Conservation (phyloP, 2,113 vertebrate species). For the Toxostoma redivivum region DNA sequence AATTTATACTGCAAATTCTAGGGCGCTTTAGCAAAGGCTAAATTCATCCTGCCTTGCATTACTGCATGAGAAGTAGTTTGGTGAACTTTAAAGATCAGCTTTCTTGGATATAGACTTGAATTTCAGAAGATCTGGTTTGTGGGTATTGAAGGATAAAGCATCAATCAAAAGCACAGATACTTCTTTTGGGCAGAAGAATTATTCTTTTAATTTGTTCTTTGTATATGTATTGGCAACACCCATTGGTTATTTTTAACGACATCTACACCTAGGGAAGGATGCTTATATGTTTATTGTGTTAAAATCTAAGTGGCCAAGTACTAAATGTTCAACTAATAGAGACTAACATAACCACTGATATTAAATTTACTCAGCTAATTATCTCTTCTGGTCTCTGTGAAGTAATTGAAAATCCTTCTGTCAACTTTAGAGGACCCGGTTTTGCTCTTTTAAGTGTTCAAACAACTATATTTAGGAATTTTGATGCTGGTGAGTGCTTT, state of each 20-base stretch:
- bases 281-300: background rate
- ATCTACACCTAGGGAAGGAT: background rate
- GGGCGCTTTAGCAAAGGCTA: background rate
- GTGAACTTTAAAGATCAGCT: background rate
- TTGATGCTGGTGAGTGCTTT: background rate
- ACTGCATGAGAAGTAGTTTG: background rate
- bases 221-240: background rate
- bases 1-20: background rate
- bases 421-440: background rate
- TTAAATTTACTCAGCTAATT: background rate
- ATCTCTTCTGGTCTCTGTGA: background rate
- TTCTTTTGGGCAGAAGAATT: background rate
- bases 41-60: background rate
- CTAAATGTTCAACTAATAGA: background rate
- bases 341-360: background rate
- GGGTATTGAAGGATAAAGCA: background rate
- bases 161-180: background rate
- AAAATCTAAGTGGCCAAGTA: background rate
- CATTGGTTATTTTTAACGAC: background rate
- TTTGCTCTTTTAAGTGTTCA: background rate
- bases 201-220: background rate
- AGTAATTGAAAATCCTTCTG: background rate
- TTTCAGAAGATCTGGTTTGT: background rate
- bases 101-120: background rate
- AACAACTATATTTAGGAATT: background rate